Base-by-base conservation (phyloP, 2,797 vertebrate species). In the Danio choprae region DNA sequence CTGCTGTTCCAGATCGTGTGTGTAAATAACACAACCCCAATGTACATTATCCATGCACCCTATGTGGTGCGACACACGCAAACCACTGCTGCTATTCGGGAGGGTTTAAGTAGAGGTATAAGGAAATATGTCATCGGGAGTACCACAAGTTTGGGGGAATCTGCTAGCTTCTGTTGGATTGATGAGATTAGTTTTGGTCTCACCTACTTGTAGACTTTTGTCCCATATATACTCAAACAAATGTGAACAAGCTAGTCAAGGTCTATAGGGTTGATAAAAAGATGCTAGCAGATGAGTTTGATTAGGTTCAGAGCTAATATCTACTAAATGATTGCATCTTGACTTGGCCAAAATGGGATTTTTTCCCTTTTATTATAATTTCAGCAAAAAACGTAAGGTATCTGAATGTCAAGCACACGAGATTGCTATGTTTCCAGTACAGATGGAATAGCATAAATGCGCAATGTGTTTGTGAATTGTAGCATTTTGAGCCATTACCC, bases 391-490 rank as follows among this genome's bases (percentile, higher is more conserved):
- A 79, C 60, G 36, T 53, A 93, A 93, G 90, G 92, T 92, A 91
- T 91, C 87, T 92, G 90, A 94, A 93, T 93, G 91, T 93, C 91
- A 91, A 87, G 44, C 29, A 86, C 84, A 90, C 88, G 92, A 88
- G 91, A 91, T 83, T 87, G 83, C 72, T 72, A 73, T 79, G 85
- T 55, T 60, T 41, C 79, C 81, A 69, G 48, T 88, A 83, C 88
- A 82, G 85, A 86, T 84, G 43, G 88, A 91, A 86, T 81, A 86
- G 87, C 87, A 89, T 87, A 90, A 91, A 91, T 88, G 88, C 88
- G 87, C 87, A 87, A 88, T 91, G 91, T 91, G 90, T 91, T 91
- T 90, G 82, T 86, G 85, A 84, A 89, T 84, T 55, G 87, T 79
- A 87, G 87, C 80, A 85, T 83, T 79, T 82, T 89, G 87, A 88